Base-by-base conservation (phyloP, 2,797 vertebrate species). In the Onychomys leucogaster region DNA sequence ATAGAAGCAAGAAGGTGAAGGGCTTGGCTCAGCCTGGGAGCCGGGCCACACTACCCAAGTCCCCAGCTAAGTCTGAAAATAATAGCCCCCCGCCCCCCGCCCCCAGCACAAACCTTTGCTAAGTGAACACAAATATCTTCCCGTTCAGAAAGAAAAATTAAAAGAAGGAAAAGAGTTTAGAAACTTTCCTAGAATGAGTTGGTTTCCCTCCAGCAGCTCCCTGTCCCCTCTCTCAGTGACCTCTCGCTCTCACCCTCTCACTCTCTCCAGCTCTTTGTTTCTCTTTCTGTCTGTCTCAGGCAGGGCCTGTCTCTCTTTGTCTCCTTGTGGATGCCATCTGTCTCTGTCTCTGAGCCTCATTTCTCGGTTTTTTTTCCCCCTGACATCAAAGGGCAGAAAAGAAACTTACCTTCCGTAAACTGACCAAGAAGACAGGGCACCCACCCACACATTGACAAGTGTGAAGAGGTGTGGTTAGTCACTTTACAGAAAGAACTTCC, bases 351-450 rank as follows among this genome's bases (percentile, higher is more conserved):
- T 46, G 43, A 11, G 5, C 29, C 41, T 94, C 59, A 81, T 93
- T 96, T 94, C 87, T 71, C 84, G 29, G 46, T 63, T 23, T 25
- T 43, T 61, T 41, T 27, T 7, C 7, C 88, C 90, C 73, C 77
- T 94, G 59, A 91, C 94, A 85, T 59, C 92, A 96, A 52, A 84
- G n/a, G 93, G 85, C 49, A 96, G 94, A 98, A 97, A 96, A 95
- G 94, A 98, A 97, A 96, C 96, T 96, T 65, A 81, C 8, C 85
- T 88, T 78, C 19, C 21, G 13, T 19, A 87, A 43, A 94, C 10
- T 82, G 89, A 65, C 25, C 57, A 80, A 41, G 13, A 80, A 41
- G 13, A 52, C 32, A 11, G 82, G n/a, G 17, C 12, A 25, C 59
- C 89, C 75, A 82, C 80, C 83, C 84, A 92, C 87, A 65, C 88